A percentile compares a stretch with the other conserved stretches of the same genome.
Evolutionary conservation across 2,888 invertebrate species (phyloP).

Genomic region (Drosophila robusta): DNA sequence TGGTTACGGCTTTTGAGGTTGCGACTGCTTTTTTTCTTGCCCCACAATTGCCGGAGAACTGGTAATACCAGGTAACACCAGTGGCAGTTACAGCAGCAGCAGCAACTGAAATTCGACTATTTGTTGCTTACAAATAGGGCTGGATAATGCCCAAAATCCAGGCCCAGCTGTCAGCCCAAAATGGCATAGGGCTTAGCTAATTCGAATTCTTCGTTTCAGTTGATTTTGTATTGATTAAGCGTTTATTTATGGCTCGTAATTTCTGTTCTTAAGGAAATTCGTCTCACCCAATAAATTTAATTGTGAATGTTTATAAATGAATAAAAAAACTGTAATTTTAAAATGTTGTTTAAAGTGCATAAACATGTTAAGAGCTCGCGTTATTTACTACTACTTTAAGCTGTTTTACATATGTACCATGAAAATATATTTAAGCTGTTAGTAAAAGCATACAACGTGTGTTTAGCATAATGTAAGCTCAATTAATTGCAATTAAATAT

Average conservation of each 20-base stretch:
- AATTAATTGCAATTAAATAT: no score
- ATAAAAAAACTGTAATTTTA: no score
- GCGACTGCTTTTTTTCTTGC: slow-evolving; percentile 10
- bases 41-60: slow-evolving; percentile 7
- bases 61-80: slow-evolving; percentile 15
- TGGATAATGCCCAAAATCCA: slow-evolving; percentile 1
- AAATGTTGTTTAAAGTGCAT: no score
- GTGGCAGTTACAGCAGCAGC: background rate
- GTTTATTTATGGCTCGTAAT: background rate
- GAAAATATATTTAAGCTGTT: no score
- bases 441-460: no score
- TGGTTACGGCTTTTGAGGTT: slow-evolving; percentile 74
- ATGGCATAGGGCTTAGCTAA: background rate
- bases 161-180: background rate
- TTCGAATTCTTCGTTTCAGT: background rate
- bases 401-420: no score
- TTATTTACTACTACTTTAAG: no score
- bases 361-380: no score
- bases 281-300: no score
- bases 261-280: no score
- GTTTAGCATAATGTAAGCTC: no score
- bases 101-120: slow-evolving; percentile 13
- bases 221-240: background rate
- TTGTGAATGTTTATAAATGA: no score
- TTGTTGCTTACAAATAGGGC: background rate